These are phyloP conservation scores for Oligia latruncula DNA, from an alignment of 2,888 invertebrate species.

Conservation along the genomic window DNA sequence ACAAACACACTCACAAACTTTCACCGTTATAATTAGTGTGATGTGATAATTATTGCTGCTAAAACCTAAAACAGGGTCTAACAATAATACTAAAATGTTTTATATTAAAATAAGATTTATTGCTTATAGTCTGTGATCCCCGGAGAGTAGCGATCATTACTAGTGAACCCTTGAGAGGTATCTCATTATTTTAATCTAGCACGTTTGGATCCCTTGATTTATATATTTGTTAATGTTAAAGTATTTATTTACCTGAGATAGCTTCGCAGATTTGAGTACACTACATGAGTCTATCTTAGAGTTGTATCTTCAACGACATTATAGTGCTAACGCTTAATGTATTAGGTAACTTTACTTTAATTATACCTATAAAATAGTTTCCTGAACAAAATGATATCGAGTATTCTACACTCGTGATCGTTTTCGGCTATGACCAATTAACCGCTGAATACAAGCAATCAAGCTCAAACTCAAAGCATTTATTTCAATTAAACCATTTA, in stretches of 20 bases:
- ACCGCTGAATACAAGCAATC: background rate
- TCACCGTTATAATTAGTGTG: too few species aligned
- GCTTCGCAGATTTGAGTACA: background rate
- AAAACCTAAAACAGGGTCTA: background rate
- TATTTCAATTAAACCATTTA: too few species aligned
- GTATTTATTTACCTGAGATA: background rate
- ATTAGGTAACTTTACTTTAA: background rate
- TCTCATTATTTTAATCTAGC: constrained; percentile 31
- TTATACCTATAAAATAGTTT: background rate
- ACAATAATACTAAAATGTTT: constrained; percentile 12
- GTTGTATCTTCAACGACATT: background rate
- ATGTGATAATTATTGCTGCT: too few species aligned
- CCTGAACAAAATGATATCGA: background rate
- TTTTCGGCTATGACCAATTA: background rate
- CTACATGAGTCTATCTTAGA: background rate
- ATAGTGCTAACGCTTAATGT: background rate
- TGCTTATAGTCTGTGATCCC: constrained; percentile 21
- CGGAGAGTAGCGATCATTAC: constrained; percentile 24
- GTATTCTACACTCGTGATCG: background rate
- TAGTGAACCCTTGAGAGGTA: constrained; percentile 9
- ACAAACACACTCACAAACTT: too few species aligned
- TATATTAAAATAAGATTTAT: constrained; percentile 38
- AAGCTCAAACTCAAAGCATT: too few species aligned
- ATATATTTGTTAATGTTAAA: too few species aligned
- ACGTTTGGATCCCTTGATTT: background rate